Evolutionary conservation across 2,113 vertebrate species (phyloP).

Genomic region (Alexandromys fortis): DNA sequence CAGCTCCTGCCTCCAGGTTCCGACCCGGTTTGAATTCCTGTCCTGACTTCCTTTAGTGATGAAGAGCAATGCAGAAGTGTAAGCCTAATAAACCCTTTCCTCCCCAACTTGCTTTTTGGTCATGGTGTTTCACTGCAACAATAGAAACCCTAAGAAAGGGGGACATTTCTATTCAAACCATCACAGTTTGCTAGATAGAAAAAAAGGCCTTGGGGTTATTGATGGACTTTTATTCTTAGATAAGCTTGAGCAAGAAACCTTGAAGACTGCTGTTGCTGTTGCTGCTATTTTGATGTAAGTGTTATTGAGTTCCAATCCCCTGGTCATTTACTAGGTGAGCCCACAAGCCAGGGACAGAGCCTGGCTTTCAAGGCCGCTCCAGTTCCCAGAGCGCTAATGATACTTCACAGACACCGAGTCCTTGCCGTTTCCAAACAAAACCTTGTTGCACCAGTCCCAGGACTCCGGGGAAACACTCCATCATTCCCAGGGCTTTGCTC

Average conservation of each 20-base stretch:
- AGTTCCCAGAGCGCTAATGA: conserved; percentile 16
- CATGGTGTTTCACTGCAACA: not conserved
- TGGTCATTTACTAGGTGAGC: not conserved
- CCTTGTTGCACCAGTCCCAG: not conserved
- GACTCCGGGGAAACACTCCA: not conserved
- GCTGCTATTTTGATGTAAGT: conserved; percentile 10
- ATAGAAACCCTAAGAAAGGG: not conserved
- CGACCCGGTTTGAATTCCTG: not conserved
- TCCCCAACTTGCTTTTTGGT: not conserved
- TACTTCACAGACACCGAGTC: conserved; percentile 53
- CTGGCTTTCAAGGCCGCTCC: not conserved
- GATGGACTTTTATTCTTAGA: not conserved
- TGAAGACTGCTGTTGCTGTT: not conserved
- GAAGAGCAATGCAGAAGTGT: not conserved
- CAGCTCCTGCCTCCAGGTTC: not conserved
- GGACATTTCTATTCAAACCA: not conserved
- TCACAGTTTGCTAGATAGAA: not conserved
- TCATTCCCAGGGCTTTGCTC: not conserved
- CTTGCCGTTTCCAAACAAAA: conserved; percentile 57
- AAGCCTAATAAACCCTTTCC: not conserved
- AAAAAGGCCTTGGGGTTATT: not conserved
- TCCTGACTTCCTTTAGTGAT: not conserved
- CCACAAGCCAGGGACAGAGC: not conserved
- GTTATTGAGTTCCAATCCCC: conserved; percentile 15
- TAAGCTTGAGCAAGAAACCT: not conserved